A percentile compares a stretch with the other conserved stretches of the same genome.
Conservation (phyloP, 2,888 invertebrate genomes). For the Aleiodes alternator region DNA sequence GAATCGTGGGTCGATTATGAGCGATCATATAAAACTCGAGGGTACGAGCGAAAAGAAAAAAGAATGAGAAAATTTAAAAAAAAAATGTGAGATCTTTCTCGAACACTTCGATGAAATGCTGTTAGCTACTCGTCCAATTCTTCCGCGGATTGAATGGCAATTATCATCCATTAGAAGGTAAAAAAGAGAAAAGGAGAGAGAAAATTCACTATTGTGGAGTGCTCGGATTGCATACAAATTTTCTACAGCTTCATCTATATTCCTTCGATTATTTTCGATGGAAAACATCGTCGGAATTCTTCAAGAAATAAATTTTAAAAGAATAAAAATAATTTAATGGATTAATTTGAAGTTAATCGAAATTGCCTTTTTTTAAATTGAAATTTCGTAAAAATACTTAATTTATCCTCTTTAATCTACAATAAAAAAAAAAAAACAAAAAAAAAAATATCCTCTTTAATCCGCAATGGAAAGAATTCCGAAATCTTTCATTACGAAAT, state of each 20-base stretch:
- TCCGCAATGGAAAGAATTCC: no score
- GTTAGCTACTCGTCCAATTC: constrained; percentile 15
- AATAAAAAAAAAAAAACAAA: no score
- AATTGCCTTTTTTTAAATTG: no score
- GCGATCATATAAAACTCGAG: constrained; percentile 18
- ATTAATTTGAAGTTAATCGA: no score
- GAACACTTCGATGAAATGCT: constrained; percentile 12
- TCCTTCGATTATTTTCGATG: not conserved
- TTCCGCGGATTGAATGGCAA: constrained; percentile 6
- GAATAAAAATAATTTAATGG: no score
- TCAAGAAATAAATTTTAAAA: not conserved
- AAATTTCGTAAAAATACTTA: no score
- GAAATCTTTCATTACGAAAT: no score
- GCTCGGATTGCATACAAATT: constrained; percentile 10
- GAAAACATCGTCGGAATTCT: not conserved
- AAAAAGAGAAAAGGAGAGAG: not conserved
- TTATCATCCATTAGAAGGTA: constrained; percentile 2
- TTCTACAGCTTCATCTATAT: not conserved
- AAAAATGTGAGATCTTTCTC: constrained; percentile 3
- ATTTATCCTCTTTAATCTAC: no score
- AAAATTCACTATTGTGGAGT: not conserved
- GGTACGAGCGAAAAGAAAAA: constrained; percentile 20
- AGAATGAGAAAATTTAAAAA: not conserved
- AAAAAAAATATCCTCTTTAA: no score
- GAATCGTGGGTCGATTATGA: constrained; percentile 20